A percentile compares a stretch with the other conserved stretches of the same genome.
phyloP scores from a whole-genome alignment of 2,113 vertebrate genomes.

The Serinus canaria region DNA sequence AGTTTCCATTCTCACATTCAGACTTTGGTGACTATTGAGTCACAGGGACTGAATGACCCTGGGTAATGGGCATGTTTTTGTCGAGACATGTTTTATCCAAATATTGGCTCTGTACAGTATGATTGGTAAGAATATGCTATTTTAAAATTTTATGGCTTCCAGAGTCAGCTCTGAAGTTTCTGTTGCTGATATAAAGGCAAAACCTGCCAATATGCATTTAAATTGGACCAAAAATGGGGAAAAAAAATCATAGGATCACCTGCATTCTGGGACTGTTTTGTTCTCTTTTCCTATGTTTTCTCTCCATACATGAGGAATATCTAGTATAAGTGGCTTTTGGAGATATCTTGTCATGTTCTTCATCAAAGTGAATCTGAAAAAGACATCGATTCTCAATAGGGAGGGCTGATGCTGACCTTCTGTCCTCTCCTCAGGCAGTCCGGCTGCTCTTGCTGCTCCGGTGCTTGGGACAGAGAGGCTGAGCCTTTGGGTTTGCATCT shows the following conservation, averaged over 20 bases:
- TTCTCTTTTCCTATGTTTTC: background rate
- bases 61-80: background rate
- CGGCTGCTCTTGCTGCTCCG: rapidly evolving
- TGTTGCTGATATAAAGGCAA: background rate
- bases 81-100: background rate
- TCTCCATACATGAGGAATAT: background rate
- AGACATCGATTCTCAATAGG: background rate
- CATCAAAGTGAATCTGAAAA: background rate
- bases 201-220: background rate
- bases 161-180: background rate
- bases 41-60: background rate
- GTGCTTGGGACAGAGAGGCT: background rate
- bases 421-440: background rate
- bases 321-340: background rate
- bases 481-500: background rate
- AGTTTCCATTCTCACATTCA: background rate
- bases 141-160: background rate
- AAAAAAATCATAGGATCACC: background rate
- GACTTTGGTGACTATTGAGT: background rate
- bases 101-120: background rate
- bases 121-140: background rate
- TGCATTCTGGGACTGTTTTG: background rate
- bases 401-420: background rate
- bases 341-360: background rate
- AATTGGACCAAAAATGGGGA: background rate